phyloP scores from a whole-genome alignment of 2,113 vertebrate genomes.

The Thalassarche chlororhynchos region DNA sequence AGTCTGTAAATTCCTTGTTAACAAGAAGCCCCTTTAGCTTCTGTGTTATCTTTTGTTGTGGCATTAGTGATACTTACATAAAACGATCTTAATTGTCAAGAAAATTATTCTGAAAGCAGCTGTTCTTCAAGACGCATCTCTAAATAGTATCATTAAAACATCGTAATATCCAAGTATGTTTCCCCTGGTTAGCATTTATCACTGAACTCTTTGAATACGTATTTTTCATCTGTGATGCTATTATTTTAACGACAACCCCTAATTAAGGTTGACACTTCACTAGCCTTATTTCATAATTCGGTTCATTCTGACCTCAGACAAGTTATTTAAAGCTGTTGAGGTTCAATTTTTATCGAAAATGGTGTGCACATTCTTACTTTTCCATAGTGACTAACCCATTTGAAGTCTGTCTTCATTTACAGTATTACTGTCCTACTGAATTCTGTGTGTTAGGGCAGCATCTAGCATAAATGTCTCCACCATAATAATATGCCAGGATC shows the following conservation, averaged over 20 bases:
- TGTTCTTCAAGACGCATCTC: not conserved
- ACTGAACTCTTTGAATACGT: not conserved
- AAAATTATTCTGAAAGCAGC: not conserved
- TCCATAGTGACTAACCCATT: not conserved
- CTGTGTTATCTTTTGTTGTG: not conserved
- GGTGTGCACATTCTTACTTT: not conserved
- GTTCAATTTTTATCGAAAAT: not conserved
- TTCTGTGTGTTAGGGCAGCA: not conserved
- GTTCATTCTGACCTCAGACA: not conserved
- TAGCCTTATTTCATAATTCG: not conserved
- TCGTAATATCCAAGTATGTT: not conserved
- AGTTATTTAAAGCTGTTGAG: not conserved
- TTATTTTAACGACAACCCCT: not conserved
- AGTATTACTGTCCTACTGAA: not conserved
- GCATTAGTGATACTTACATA: not conserved
- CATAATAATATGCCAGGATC: not conserved
- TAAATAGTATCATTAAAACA: not conserved
- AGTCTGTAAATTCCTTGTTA: not conserved
- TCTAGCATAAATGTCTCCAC: not conserved
- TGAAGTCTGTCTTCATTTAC: not conserved
- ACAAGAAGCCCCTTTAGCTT: not conserved
- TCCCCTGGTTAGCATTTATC: not conserved
- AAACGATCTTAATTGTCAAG: not conserved
- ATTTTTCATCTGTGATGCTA: not conserved
- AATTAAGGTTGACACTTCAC: constrained; percentile 4